Evolutionary conservation across 2,113 vertebrate genomes (phyloP).

Genomic region (Ptilorrhoa leucosticta): DNA sequence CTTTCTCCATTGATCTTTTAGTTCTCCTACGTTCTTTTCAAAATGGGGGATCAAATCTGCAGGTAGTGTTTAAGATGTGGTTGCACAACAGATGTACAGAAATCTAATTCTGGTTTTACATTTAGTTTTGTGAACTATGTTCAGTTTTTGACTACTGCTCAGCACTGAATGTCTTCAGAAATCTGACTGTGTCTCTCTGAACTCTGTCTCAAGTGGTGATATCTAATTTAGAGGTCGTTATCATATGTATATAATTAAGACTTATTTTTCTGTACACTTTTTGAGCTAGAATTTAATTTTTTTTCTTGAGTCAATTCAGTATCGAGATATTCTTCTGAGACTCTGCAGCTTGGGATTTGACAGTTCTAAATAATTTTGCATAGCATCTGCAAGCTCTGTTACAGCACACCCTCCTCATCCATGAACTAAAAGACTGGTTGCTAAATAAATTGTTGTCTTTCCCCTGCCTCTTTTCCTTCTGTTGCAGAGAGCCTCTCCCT

Average conservation of each 20-base stretch:
- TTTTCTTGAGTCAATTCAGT: neutral
- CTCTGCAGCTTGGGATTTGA: neutral
- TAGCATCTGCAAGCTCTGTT: neutral
- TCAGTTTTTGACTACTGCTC: neutral
- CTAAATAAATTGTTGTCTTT: neutral
- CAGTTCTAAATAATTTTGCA: neutral
- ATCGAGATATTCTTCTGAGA: neutral
- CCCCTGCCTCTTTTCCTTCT: neutral
- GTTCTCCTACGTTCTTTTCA: neutral
- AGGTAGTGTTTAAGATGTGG: neutral
- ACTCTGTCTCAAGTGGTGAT: neutral
- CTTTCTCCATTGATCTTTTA: neutral
- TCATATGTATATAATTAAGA: neutral
- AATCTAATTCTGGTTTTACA: neutral
- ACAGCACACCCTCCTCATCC: neutral
- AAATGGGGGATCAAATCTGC: neutral
- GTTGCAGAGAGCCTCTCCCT: constrained; percentile 81
- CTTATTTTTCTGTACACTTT: neutral
- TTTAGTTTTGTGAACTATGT: neutral
- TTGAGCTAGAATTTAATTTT: neutral
- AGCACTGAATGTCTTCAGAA: neutral
- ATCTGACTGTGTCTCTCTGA: neutral
- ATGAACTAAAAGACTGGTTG: neutral
- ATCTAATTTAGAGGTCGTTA: neutral
- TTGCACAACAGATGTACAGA: neutral